A percentile compares a stretch with the other conserved stretches of the same genome.
Conservation (phyloP, 1,140 invertebrate genomes). For the Drosophila kanapiae region DNA sequence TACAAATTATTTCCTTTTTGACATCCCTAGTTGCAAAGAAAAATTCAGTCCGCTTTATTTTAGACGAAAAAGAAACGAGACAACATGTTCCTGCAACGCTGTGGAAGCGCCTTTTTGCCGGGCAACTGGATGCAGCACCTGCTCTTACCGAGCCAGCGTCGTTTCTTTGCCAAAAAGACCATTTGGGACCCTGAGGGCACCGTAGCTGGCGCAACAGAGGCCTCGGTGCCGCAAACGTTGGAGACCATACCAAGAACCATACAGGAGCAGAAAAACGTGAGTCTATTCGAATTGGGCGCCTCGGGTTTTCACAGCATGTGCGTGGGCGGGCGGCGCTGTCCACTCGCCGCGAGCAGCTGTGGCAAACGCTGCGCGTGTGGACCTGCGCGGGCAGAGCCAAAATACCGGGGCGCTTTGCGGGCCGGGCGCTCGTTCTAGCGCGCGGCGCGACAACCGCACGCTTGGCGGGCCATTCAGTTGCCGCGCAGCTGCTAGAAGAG, state of each 20-base stretch:
- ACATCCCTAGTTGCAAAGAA: not conserved
- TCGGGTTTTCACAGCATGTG: not conserved
- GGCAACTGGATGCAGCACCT: not conserved
- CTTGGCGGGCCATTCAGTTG: constrained; percentile 65
- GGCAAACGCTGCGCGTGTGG: not conserved
- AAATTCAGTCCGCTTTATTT: not conserved
- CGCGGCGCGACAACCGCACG: constrained; percentile 6
- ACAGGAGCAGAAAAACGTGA: not conserved
- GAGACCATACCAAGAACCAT: not conserved
- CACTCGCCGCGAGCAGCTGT: not conserved
- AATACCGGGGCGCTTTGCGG: not conserved
- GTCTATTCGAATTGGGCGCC: not conserved
- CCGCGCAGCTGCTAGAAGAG: constrained; percentile 69
- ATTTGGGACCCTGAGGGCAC: constrained; percentile 12
- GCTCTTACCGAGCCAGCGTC: not conserved
- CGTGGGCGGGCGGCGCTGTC: not conserved
- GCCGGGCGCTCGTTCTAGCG: not conserved
- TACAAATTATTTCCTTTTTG: not conserved
- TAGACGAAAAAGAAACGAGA: not conserved
- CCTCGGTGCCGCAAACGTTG: not conserved
- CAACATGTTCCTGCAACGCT: not conserved
- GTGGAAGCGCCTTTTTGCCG: not conserved
- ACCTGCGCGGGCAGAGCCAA: not conserved
- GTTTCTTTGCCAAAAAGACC: constrained; percentile 15
- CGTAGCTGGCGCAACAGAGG: not conserved